Base-by-base conservation (phyloP, 1,140 invertebrate species). In the Drosophila lacteicornis region DNA sequence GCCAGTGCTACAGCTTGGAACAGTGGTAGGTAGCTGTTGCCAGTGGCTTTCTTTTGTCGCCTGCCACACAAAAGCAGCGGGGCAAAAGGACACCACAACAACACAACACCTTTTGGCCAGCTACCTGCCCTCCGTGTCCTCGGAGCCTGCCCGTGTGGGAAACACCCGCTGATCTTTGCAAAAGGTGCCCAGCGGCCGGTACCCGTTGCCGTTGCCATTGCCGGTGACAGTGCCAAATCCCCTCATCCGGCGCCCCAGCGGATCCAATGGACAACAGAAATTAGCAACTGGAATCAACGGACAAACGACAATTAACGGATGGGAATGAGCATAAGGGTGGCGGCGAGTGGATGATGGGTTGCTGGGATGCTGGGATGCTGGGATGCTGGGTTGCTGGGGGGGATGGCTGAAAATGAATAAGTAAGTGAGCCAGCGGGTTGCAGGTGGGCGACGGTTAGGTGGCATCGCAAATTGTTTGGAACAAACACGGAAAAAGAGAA, bases 281-380 rank as follows among this genome's bases (percentile, higher is more conserved):
- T 81, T 81, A 81, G 79, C 79, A 81, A 76, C 60, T 66, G 74
- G 75, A 77, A 68, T 68, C 73, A 67, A 68, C 73, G 60, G 69
- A 61, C 66, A 58, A 82, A 82, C 59, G 61, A 76, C 75, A 77
- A 77, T 77, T 67, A 51, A 76, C 47, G 49, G 61, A 66, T 46
- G 71, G 42, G 58, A 50, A 71, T 43, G 51, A 47, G 70, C 43
- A 43, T n/a, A 15, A 42, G 69, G 33, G 38, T 49, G 57, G 25
- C 27, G 17, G 19, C 17, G 22, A 8, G 3, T 17, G 50, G 50
- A 30, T 55, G 27, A 11, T 12, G 22, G 36, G 33, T 6, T 25
- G 7, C 13, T n/a, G 40, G 33, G 15, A 3, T 2, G 33, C 8
- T 11, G 8, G 53, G 53, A 22, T 22, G n/a, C n/a, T n/a, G n/a